These are phyloP conservation scores for Perccottus glenii DNA, from an alignment of 2,113 vertebrate genomes.

Conservation along the genomic window DNA sequence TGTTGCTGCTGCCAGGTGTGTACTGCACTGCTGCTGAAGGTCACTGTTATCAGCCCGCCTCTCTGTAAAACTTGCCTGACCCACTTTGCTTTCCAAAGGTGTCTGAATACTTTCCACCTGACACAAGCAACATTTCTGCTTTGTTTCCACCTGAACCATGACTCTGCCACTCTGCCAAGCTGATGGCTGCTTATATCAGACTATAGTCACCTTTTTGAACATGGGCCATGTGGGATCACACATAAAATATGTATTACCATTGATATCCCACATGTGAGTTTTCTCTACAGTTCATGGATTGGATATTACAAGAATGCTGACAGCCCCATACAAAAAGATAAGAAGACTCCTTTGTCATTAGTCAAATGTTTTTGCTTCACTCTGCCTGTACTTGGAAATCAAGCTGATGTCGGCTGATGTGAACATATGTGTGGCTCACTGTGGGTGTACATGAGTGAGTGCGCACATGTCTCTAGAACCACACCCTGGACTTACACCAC, in stretches of 20 bases:
- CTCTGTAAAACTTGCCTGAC: slow-evolving; percentile 38
- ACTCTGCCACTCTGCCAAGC: neutral
- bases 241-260: slow-evolving; percentile 43
- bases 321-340: slow-evolving; percentile 22
- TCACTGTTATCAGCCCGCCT: slow-evolving; percentile 25
- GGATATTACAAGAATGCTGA: slow-evolving; percentile 60
- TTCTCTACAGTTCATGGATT: neutral
- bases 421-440: slow-evolving; percentile 49
- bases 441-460: slow-evolving; percentile 34
- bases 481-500: slow-evolving; percentile 64
- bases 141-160: neutral
- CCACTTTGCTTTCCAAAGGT: slow-evolving; percentile 50
- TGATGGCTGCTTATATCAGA: no score
- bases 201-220: neutral
- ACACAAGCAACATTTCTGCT: neutral
- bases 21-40: slow-evolving; percentile 24
- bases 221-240: neutral
- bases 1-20: slow-evolving; percentile 27
- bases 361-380: slow-evolving; percentile 43
- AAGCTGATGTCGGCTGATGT: slow-evolving; percentile 45
- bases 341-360: slow-evolving; percentile 46
- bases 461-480: slow-evolving; percentile 46
- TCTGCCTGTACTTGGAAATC: slow-evolving; percentile 40
- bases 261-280: slow-evolving; percentile 62
- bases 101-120: slow-evolving; percentile 6